Evolutionary conservation across 1,140 invertebrate genomes (phyloP).

Genomic region (Goniozus legneri): DNA sequence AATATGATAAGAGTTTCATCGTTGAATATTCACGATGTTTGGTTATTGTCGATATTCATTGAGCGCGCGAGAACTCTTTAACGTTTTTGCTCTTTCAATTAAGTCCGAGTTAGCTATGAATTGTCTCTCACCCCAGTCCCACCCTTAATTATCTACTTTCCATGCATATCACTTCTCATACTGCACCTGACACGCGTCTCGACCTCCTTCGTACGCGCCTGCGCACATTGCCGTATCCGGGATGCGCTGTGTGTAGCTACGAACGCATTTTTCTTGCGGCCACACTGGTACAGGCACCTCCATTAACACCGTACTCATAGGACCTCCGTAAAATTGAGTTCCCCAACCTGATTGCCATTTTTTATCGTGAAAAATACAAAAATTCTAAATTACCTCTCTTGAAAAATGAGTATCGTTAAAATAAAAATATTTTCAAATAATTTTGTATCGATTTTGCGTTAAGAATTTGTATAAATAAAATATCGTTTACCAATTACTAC

Average conservation of each 20-base stretch:
- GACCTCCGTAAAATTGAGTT: constrained; percentile 65
- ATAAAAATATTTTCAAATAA: neutral
- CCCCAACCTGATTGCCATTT: constrained; percentile 79
- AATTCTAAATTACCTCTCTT: constrained; percentile 1
- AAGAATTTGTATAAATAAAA: neutral
- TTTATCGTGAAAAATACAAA: constrained; percentile 1
- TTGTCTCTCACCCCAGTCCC: no score
- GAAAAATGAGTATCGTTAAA: neutral
- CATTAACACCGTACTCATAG: constrained; percentile 66
- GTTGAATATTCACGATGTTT: neutral
- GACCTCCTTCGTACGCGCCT: constrained; percentile 66
- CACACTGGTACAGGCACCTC: constrained; percentile 79
- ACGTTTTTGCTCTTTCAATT: no score
- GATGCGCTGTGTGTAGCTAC: constrained; percentile 62
- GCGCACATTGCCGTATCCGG: constrained; percentile 69
- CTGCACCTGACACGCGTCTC: constrained; percentile 74
- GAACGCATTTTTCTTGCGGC: constrained; percentile 66
- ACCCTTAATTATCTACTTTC: no score
- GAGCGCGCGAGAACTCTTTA: neutral
- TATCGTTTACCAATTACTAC: constrained; percentile 68
- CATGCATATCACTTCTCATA: no score
- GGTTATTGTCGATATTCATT: neutral
- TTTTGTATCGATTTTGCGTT: neutral
- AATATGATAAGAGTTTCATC: no score
- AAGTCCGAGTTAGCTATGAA: no score